Base-by-base conservation (phyloP, 2,888 invertebrate species). In the Rotaria macrura region DNA sequence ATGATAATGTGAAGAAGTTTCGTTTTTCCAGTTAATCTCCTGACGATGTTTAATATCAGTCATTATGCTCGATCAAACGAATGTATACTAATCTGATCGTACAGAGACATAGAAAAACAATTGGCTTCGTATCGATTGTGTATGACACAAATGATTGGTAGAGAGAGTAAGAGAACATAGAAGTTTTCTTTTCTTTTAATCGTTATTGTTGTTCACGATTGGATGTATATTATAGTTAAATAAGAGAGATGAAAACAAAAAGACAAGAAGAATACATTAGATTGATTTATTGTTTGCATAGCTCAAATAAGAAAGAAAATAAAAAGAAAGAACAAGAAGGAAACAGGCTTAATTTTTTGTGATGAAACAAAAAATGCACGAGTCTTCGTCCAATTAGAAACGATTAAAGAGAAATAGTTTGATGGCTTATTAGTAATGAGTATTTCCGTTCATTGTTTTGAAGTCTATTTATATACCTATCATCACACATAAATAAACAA, bases 1-100 rank as follows among this genome's bases (percentile, higher is more conserved):
- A 34, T 29, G 34, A 65, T 65, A 29, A 14, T 65, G 65, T 65
- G 34, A 65, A 65, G 34, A 65, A 34, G 34, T 29, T 34, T 65
- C 34, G 34, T 65, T 65, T 65, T 65, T 65, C 65, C 65, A 65
- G 65, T 65, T 65, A 65, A 65, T 65, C 65, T 65, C 65, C 17
- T 65, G 34, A 29, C 65, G 34, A 65, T 65, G 65, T 65, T 65
- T 65, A 65, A 65, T 65, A 65, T 65, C 65, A 12, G 65, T 65
- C 65, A 65, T 65, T 29, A 29, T 65, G 34, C 5, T 65, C 65
- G 65, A 65, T 65, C 65, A 65, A 65, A 65, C 65, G 65, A 65
- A 65, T 65, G 65, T 34, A 34, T 65, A 65, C 34, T 65, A 65
- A 65, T 65, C 34, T 65, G 34, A 14, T 65, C 65, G 65, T 34